phyloP scores from a whole-genome alignment of 2,888 invertebrate genomes.

The Esperia sulphurella region DNA sequence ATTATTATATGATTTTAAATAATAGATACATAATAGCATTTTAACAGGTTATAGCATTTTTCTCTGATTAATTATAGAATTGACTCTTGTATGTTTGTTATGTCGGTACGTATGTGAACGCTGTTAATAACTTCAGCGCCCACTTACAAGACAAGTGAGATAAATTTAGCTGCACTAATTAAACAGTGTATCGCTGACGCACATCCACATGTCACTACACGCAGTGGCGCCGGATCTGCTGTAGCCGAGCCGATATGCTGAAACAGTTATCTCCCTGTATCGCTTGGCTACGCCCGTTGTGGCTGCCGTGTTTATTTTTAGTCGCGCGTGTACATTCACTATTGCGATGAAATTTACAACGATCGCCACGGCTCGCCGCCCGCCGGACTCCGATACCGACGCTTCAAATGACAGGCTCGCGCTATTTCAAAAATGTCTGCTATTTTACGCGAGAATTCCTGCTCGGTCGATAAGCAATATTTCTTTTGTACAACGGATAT shows the following conservation, averaged over 20 bases:
- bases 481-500: conserved; percentile 53
- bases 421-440: conserved; percentile 70
- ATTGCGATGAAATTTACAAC: conserved; percentile 71
- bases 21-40: no score
- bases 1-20: neutral
- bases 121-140: conserved; percentile 18
- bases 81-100: conserved; percentile 8
- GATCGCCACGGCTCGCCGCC: conserved; percentile 45
- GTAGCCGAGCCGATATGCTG: conserved; percentile 39
- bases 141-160: conserved; percentile 32
- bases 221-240: conserved; percentile 41
- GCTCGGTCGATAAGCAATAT: conserved; percentile 58
- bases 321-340: conserved; percentile 66
- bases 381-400: conserved; percentile 55
- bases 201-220: conserved; percentile 50
- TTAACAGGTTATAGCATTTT: conserved; percentile 7
- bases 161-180: conserved; percentile 55
- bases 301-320: conserved; percentile 70
- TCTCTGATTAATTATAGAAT: conserved; percentile 20
- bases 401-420: conserved; percentile 65
- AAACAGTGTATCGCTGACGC: conserved; percentile 41
- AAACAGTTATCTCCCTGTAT: conserved; percentile 62
- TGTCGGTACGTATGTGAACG: no score
- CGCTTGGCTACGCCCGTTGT: conserved; percentile 64
- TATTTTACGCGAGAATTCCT: conserved; percentile 63